These are phyloP conservation scores for Marcusenius ussheri DNA, from an alignment of 2,113 vertebrate genomes.

Conservation along the genomic window DNA sequence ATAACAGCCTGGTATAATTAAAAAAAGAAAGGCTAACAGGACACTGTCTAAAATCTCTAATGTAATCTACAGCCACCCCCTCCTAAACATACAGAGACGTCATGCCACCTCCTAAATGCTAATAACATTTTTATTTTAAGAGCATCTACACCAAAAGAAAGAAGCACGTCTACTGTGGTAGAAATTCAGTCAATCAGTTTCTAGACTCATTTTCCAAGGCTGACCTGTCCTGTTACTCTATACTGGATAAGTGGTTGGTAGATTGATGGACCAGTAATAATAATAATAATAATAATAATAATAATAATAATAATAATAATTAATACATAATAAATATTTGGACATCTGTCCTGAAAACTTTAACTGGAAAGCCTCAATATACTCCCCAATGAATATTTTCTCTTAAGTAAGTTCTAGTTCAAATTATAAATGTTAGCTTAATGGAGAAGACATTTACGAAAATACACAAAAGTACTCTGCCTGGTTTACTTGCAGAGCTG, in stretches of 20 bases:
- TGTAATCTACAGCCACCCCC: neutral
- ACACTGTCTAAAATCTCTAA: slow-evolving; percentile 24
- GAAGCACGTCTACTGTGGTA: neutral
- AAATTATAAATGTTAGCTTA: neutral
- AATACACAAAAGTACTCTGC: neutral
- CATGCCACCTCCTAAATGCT: neutral
- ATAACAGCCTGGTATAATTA: slow-evolving; percentile 34
- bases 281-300: neutral
- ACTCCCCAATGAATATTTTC: neutral
- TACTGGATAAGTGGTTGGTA: neutral
- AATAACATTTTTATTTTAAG: neutral
- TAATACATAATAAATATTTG: neutral
- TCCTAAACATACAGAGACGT: neutral
- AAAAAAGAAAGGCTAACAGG: slow-evolving; percentile 32
- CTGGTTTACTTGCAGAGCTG: neutral
- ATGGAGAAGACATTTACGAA: neutral
- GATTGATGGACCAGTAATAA: neutral
- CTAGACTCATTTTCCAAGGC: neutral
- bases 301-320: neutral
- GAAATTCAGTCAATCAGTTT: neutral
- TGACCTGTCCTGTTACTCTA: neutral
- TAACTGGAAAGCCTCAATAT: neutral
- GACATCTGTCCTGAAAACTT: neutral
- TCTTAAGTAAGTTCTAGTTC: neutral
- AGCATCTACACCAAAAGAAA: neutral